These are phyloP conservation scores for Phoeniculus purpureus DNA, from an alignment of 2,797 vertebrate species.

Conservation along the genomic window DNA sequence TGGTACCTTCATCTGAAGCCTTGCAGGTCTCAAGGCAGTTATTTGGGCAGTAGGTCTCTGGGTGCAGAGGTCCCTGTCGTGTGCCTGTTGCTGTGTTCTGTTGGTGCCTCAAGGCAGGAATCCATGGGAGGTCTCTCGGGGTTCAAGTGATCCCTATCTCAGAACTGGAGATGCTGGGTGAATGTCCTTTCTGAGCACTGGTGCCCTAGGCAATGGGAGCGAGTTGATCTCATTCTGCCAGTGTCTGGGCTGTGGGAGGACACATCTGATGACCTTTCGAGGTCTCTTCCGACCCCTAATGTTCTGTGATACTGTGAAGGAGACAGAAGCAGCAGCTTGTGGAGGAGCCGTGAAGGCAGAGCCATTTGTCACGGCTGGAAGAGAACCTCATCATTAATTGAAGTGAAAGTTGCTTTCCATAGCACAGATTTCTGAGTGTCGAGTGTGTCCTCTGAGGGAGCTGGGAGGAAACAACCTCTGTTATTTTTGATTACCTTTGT, in stretches of 20 bases:
- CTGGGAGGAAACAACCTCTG: constrained; percentile 58
- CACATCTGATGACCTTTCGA: no score
- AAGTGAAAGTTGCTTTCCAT: constrained; percentile 60
- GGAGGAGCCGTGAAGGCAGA: constrained; percentile 27
- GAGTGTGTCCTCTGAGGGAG: constrained; percentile 47
- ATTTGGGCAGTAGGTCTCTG: background rate
- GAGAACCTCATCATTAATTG: constrained; percentile 64
- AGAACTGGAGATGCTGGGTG: background rate
- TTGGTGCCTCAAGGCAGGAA: background rate
- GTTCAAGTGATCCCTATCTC: background rate
- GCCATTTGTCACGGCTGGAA: constrained; percentile 15
- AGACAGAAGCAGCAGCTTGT: constrained; percentile 14
- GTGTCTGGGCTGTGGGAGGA: background rate
- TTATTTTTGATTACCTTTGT: constrained; percentile 74
- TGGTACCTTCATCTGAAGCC: no score
- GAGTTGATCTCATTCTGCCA: background rate
- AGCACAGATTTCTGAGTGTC: constrained; percentile 47
- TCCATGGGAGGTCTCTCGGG: background rate
- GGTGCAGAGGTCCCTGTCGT: background rate
- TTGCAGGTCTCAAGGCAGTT: background rate
- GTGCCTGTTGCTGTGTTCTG: background rate
- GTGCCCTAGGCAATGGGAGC: background rate
- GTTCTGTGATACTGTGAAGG: background rate
- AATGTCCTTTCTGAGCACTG: background rate
- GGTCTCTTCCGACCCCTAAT: no score